Evolutionary conservation across 2,797 vertebrate species (phyloP).

Genomic region (Phataginus tetradactyla): DNA sequence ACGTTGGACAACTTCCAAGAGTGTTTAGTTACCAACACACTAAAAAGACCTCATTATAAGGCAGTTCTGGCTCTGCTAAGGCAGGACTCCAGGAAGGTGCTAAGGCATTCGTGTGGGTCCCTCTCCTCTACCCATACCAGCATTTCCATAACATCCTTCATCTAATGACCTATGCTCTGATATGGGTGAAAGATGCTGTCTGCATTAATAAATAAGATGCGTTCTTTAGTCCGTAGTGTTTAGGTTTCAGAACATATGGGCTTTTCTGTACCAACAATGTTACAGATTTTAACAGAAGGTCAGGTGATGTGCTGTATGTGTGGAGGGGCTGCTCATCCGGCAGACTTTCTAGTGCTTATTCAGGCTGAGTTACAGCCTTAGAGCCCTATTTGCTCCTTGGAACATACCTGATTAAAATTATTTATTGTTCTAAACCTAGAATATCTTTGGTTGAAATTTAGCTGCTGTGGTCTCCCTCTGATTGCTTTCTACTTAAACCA

Average conservation of each 20-base stretch:
- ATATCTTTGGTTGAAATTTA: conserved; percentile 81
- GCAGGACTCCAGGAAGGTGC: conserved; percentile 2
- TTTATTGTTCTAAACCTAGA: conserved; percentile 84
- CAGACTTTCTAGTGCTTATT: conserved; percentile 5
- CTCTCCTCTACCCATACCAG: background rate
- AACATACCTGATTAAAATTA: conserved; percentile 75
- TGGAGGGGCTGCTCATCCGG: background rate
- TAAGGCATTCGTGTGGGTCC: background rate
- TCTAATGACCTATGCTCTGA: background rate
- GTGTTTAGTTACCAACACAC: conserved; percentile 58
- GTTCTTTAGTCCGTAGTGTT: background rate
- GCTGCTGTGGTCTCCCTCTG: conserved; percentile 79
- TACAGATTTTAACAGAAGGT: background rate
- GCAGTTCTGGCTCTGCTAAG: conserved; percentile 23
- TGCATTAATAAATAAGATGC: conserved; percentile 36
- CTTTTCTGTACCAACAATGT: background rate
- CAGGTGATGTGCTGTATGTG: background rate
- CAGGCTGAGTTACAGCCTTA: conserved; percentile 21
- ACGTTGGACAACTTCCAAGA: conserved; percentile 53
- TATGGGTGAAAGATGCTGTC: conserved; percentile 28
- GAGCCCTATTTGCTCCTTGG: conserved; percentile 69
- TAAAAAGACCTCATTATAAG: conserved; percentile 49
- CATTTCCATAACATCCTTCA: background rate
- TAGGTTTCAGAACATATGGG: background rate
- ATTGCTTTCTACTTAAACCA: conserved; percentile 81